Evolutionary conservation across 2,797 vertebrate species (phyloP).

Genomic region (Todus mexicanus): DNA sequence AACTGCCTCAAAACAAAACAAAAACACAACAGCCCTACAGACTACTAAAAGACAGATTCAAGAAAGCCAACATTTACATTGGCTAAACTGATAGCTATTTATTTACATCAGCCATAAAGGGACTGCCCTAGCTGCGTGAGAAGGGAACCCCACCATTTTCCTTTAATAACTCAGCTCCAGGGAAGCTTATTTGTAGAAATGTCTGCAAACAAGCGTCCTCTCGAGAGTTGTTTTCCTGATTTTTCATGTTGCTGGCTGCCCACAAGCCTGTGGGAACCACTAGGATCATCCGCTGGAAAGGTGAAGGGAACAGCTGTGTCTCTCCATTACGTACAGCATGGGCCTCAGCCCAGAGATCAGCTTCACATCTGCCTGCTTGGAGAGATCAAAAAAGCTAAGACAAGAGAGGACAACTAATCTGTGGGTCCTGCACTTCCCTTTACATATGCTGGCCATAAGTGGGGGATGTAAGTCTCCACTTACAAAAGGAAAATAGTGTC

Average conservation of each 20-base stretch:
- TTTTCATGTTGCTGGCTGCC: slow-evolving; percentile 37
- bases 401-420: not conserved
- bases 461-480: not conserved
- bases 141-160: not conserved
- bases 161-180: not conserved
- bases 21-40: not conserved
- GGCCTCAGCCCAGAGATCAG: not conserved
- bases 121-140: not conserved
- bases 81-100: not conserved
- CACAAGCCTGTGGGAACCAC: slow-evolving; percentile 6
- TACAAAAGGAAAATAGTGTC: not conserved
- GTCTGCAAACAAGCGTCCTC: slow-evolving; percentile 20
- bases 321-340: not conserved
- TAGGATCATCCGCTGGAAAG: slow-evolving; percentile 19
- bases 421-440: not conserved
- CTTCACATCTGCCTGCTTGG: slow-evolving; percentile 6
- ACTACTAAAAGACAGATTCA: not conserved
- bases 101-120: not conserved
- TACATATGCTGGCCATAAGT: slow-evolving; percentile 10
- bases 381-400: not conserved
- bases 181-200: slow-evolving; percentile 29
- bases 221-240: not conserved
- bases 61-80: not conserved
- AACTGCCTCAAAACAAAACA: not conserved
- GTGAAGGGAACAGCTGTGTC: slow-evolving; percentile 24